phyloP scores from a whole-genome alignment of 2,113 vertebrate species.

The Geococcyx californianus region DNA sequence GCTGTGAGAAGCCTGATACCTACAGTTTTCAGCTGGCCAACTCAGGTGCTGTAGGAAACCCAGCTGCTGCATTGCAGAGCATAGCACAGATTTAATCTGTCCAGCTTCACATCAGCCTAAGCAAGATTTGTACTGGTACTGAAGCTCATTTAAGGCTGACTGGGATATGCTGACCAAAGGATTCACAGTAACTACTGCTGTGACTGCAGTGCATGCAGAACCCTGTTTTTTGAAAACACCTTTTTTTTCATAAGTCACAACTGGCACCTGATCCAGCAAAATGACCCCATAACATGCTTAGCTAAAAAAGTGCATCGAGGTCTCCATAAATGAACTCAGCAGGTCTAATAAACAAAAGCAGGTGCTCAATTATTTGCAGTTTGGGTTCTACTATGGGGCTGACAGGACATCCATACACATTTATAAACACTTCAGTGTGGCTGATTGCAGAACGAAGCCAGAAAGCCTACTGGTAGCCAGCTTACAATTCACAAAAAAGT shows the following conservation, averaged over 20 bases:
- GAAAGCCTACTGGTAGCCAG: not conserved
- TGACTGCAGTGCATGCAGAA: not conserved
- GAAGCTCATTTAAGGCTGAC: not conserved
- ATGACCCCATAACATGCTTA: not conserved
- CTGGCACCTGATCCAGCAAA: not conserved
- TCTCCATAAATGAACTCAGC: not conserved
- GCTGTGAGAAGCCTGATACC: not conserved
- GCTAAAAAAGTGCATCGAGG: not conserved
- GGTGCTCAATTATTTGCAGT: not conserved
- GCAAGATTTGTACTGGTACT: not conserved
- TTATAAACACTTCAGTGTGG: not conserved
- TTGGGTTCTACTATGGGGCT: not conserved
- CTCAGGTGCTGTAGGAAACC: not conserved
- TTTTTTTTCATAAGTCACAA: not conserved
- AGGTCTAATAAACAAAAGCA: not conserved
- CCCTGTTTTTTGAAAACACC: accelerated
- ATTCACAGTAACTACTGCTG: not conserved
- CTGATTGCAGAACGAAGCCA: not conserved
- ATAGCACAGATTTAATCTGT: not conserved
- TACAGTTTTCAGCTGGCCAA: accelerated
- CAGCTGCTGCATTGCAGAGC: not conserved
- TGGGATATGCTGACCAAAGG: not conserved
- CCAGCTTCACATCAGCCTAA: not conserved
- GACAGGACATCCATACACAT: not conserved
- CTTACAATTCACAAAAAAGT: not conserved